Evolutionary conservation across 2,888 invertebrate species (phyloP), one percentile per base, ranked within the genome.

Genomic region (Hermaeophaga mercurialis): DNA sequence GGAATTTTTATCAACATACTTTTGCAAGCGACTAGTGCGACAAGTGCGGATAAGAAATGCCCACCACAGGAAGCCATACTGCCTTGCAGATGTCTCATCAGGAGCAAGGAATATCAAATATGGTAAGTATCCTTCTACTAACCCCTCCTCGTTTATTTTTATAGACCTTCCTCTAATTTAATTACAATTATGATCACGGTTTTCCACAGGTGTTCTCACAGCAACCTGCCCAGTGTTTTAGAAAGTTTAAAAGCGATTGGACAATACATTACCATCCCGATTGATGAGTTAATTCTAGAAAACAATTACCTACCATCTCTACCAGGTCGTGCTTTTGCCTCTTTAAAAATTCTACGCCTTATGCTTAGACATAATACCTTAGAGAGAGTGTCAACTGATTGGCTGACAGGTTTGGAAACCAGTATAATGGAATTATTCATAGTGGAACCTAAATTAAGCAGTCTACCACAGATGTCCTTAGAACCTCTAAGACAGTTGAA

Each of bases 261-360:
- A 59, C 83, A 85, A 45, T 82, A 82, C 58, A 79, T 91, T 46
- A 82, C 81, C 59, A 84, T 84, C 47, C 87, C 90, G 3, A 86
- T 94, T 66, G 94, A 93, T 75, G 93, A 94, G 74, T 75, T 94
- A 48, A 93, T 94, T 62, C 81, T 94, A 65, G 94, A 94, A 79
- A 92, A 91, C 71, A 94, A 93, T 75, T 89, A 89, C 70, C 79
- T 94, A 41, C 91, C 92, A 7, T 89, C 92, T 0, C 71, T 94
- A n/a, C 91, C 93, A 0, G 92, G 91, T 4, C 85, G 89, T 64
- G 84, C 89, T 54, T 93, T 93, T 72, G 85, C 88, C 55, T 85
- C 87, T 62, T 78, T 92, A 45, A 86, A 87, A 74, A 87, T 92
- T 18, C 79, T 88, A 26, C 82, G 94, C 22, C 75, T 94, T 28